Evolutionary conservation across 2,888 invertebrate species (phyloP), one percentile per base, ranked within the genome.

Genomic region (Adelognathus sp.): DNA sequence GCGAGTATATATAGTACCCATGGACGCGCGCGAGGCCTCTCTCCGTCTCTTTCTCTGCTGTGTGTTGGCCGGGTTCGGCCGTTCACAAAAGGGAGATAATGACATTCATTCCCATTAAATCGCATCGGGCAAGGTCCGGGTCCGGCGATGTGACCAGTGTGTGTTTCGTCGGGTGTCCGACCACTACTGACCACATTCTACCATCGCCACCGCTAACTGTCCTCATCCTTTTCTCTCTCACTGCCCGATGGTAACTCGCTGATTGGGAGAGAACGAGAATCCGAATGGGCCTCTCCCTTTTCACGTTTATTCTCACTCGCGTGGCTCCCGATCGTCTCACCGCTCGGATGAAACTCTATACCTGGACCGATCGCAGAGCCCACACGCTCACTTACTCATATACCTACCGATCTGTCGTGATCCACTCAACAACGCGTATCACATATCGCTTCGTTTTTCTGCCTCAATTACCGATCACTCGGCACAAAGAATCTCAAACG

Each of bases 101-200:
- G 77, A 78, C 77, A 78, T 78, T 78, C 77, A 69, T 73, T 78
- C 69, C 77, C 77, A 73, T 78, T 73, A 78, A 78, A 78, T 73
- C 77, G n/a, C 64, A 73, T 69, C 54, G 46, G 39, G 69, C 52
- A 31, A 39, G 50, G 36, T 64, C 74, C 67, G 60, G 50, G 46
- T 60, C 36, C 39, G 33, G 36, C 16, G 52, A 24, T 16, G 16
- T 18, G 66, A 54, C 29, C 52, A 14, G 5, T 56, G 9, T 9
- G 31, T 4, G 46, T 21, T 46, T 39, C 36, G 3, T 36, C 16
- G 46, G 33, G 29, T 54, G 50, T 66, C 33, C 39, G 52, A 66
- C 52, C 24, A 52, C 36, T 11, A 33, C n/a, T 33, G 33, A 33
- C 27, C 14, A 67, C 41, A n/a, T 46, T 14, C 3, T 9, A 18